Evolutionary conservation across 2,888 invertebrate genomes (phyloP), one percentile per base, ranked within the genome.

Genomic region (Rhagonycha lutea): DNA sequence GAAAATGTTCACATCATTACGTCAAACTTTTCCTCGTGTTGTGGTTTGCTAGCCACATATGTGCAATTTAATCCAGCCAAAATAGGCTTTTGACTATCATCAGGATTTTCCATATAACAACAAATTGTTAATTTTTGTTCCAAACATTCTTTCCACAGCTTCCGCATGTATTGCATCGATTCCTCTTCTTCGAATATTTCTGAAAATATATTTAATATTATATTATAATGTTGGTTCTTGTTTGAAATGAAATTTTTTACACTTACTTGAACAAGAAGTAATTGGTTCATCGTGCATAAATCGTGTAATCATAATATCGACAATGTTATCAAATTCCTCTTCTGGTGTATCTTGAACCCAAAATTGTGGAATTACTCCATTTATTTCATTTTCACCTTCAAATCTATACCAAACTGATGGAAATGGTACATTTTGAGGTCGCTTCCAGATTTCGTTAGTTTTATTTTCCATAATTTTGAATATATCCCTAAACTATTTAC

Each of bases 281-380:
- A 90, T 88, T 0, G 90, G 90, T 73, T 91, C 91, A 47, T 90
- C 90, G 14, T 84, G 84, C 1, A 88, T 87, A 81, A 91, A 91
- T 79, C 89, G 85, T 1, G 82, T 84, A 2, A 83, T 81, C 81
- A 91, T 86, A 76, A 89, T 83, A 1, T 87, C 84, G 1, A 90
- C 78, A 0, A 89, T 87, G 0, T 85, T 82, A 1, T 89, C 88
- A 67, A 84, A 80, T 81, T 87, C 83, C 12, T 90, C 90, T 1
- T 87, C 87, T 0, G 89, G 88, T 8, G 90, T 83, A 78, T 91
- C 90, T 79, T 90, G 90, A 69, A 91, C 84, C 9, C 89, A 89
- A 77, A 88, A 90, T 83, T 89, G 88, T 82, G 84, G 82, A 12
- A 83, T 80, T 26, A 78, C 76, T 2, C 86, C 85, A 73, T 85